Base-by-base conservation (phyloP, 2,113 vertebrate genomes). In the Climacteris rufus region DNA sequence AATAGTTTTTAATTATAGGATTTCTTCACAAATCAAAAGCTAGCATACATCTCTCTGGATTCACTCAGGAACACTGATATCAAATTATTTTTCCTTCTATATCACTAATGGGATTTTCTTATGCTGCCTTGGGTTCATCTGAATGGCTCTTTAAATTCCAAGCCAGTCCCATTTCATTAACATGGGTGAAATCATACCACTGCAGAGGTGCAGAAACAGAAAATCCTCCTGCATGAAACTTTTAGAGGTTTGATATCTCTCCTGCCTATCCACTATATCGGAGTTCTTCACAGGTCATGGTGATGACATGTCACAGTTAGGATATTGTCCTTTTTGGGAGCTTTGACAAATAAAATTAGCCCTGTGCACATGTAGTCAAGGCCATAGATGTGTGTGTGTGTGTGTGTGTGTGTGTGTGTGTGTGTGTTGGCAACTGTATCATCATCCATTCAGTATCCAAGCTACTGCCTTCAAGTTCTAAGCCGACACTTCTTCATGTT, bases 321-420 rank as follows among this genome's bases (percentile, higher is more conserved):
- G 8, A 10, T 10, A 45, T 5, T 65, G 20, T 57, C 3, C 9
- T 81, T 69, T 89, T 27, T 45, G 61, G 13, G n/a, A 78, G 10
- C 14, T 44, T 21, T 56, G 20, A 72, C 10, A 60, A 74, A 65
- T 57, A 39, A 69, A 64, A 53, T 40, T n/a, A 74, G 2, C 15
- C 15, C 5, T 47, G 7, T 6, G 22, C 8, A 12, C 76, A 30
- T 0, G 1, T n/a, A 74, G 14, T n/a, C 47, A 70, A 50, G 40
- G 15, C 15, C 25, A 70, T n/a, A 79, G 76, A 53, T 2, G 0
- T 15, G 2, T 47, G 12, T 52, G 4, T 59, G n/a, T n/a, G n/a
- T n/a, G n/a, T 2, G 0, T 15, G 2, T 47, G 12, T 2, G 0
- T 15, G 2, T 47, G 12, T 2, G 0, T 15, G 2, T 47, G 12